Evolutionary conservation across 1,140 invertebrate species (phyloP), one percentile per base, ranked within the genome.

Genomic region (Tetragonula clypearis): DNA sequence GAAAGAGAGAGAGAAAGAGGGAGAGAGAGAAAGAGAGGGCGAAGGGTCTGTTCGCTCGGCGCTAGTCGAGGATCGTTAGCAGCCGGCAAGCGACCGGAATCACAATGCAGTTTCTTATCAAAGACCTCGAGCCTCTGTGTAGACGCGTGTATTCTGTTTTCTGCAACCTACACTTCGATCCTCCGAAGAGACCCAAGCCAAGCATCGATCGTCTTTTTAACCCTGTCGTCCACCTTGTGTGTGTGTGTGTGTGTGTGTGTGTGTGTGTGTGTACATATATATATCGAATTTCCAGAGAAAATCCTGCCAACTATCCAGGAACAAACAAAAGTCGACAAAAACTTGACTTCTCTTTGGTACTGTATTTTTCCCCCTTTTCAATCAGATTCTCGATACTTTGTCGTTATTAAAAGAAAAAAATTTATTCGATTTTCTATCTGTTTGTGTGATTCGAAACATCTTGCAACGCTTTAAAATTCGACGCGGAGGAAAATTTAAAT

Each of bases 101-200:
- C 93, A 94, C 93, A 95, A 95, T 95, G 94, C 90, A 92, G 89
- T 92, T 94, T 94, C 93, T 93, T 94, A 94, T 90, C 87, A 77
- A 82, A 91, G 90, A 72, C 72, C 65, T 84, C 85, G 71, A 66
- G 68, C 41, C 66, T 72, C 76, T 73, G 23, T 68, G 79, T 55
- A 62, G 30, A 77, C 30, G 74, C 53, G 73, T 88, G 79, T 79
- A 55, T 69, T 87, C 81, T 73, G 75, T 88, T 87, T 90, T 85
- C 84, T 82, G 72, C 82, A 26, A 72, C 15, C 69, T 73, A 81
- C 17, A 19, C 77, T 88, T 85, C 68, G 86, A 88, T 87, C 68
- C 73, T 49, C 17, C 21, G 1, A 69, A 17, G 4, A 55, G 23
- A 62, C 23, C 41, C 41, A 3, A 41, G 41, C 41, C 41, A 41